phyloP scores from a whole-genome alignment of 2,113 vertebrate genomes.

The Excalfactoria chinensis region DNA sequence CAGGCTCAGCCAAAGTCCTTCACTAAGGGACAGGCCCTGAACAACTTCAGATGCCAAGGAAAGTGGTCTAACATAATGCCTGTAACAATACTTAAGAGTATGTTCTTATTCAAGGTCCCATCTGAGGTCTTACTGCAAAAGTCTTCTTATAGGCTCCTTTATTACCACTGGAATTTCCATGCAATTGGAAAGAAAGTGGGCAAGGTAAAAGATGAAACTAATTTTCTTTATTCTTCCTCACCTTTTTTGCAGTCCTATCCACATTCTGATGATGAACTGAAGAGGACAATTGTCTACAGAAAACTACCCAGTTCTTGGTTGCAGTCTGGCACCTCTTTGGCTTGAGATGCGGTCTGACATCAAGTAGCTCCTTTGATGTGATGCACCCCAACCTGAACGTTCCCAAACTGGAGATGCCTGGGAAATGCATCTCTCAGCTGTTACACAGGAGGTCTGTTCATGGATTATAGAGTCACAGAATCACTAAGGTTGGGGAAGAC shows the following conservation, averaged over 20 bases:
- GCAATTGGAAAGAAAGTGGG: background rate
- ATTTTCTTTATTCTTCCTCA: background rate
- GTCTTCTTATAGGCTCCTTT: background rate
- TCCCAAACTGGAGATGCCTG: no score
- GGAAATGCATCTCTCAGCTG: background rate
- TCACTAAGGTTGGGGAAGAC: no score
- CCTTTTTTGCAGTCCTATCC: background rate
- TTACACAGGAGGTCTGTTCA: background rate
- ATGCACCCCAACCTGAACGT: background rate
- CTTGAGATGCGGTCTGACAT: background rate
- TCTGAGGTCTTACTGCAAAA: background rate
- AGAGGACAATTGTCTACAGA: background rate
- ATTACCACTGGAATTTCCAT: background rate
- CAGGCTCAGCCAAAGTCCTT: background rate
- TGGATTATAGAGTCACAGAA: background rate
- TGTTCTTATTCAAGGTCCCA: no score
- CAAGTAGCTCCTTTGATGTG: background rate
- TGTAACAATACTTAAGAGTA: no score
- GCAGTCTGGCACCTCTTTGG: background rate
- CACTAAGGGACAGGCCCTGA: background rate
- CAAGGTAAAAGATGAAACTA: background rate
- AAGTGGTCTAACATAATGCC: background rate
- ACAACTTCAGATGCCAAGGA: background rate
- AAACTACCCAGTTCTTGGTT: background rate
- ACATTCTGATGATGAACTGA: rapidly evolving